Evolutionary conservation across 2,797 vertebrate genomes (phyloP), one percentile per base, ranked within the genome.

Genomic region (Chrysocyon brachyurus): DNA sequence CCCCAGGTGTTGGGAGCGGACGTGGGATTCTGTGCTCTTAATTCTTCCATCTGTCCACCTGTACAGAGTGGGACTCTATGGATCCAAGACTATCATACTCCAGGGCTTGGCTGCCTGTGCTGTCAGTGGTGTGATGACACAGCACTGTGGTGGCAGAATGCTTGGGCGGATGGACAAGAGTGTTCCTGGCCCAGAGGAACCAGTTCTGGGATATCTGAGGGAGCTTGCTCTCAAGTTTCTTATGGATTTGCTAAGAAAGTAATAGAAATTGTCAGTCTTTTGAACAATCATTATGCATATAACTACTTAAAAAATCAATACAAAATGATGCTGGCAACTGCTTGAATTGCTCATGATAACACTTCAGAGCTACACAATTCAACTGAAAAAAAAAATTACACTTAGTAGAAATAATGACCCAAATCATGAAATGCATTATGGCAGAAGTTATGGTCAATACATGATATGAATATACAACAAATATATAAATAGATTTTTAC

Each of bases 161-260:
- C 6, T 19, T 31, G 17, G 54, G 11, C n/a, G 1, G 11, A 1
- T 6, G 0, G 5, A 0, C 15, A 83, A 28, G 21, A 68, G 6
- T 24, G 15, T 21, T 0, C 22, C 2, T 6, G 3, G 21, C 16
- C 21, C n/a, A 21, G 26, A 59, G 33, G 26, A 24, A 12, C 49
- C 36, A 28, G 24, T n/a, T 54, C 17, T 11, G 88, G n/a, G 24
- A 26, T 31, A 28, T 31, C 1, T 4, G 26, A 22, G 52, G 7
- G 4, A 1, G 14, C 5, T 19, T 68, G 12, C 28, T 75, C 14
- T 49, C 36, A n/a, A 24, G 57, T 64, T 64, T 82, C 24, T 92
- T 49, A 87, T 14, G n/a, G 6, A 57, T 68, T 82, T 75, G 1
- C 22, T 57, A 75, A 14, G 24, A 81, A 84, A 52, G 4, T 52